These are phyloP conservation scores for Ammodytes marinus DNA, from an alignment of 2,113 vertebrate genomes.

Conservation along the genomic window DNA sequence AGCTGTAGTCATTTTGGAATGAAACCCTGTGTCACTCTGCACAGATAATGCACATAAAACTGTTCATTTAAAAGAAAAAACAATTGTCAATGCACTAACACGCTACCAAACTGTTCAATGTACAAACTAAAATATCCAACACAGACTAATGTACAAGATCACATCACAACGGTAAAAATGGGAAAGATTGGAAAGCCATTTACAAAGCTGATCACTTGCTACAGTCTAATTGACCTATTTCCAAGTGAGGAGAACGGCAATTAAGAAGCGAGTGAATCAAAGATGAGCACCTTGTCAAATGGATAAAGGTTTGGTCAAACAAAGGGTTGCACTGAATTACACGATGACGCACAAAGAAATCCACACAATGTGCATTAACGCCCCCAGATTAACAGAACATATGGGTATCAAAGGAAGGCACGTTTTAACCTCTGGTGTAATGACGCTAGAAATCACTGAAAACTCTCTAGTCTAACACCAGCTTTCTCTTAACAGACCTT, in stretches of 20 bases:
- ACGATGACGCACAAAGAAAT: not conserved
- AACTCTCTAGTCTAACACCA: constrained; percentile 6
- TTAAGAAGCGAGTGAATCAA: constrained; percentile 40
- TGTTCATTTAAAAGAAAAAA: constrained; percentile 44
- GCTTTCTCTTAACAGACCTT: constrained; percentile 13
- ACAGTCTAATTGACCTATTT: constrained; percentile 40
- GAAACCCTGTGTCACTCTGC: constrained; percentile 55
- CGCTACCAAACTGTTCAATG: constrained; percentile 10
- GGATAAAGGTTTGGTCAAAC: not conserved
- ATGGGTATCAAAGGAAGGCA: constrained; percentile 4
- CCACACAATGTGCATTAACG: not conserved
- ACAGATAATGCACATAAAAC: constrained; percentile 40
- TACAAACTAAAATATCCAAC: constrained; percentile 24
- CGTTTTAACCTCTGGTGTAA: not conserved
- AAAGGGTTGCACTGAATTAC: constrained; percentile 2
- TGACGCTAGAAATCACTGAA: constrained; percentile 12
- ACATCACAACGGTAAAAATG: constrained; percentile 25
- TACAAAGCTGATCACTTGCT: constrained; percentile 14
- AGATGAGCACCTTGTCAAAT: constrained; percentile 3
- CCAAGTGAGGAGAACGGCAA: constrained; percentile 14
- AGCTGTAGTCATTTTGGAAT: constrained; percentile 45
- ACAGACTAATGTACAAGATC: constrained; percentile 28
- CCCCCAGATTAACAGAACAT: not conserved
- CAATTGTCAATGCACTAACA: not conserved
- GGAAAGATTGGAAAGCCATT: not conserved